Evolutionary conservation across 2,888 invertebrate species (phyloP).

Genomic region (Lasioglossum oenotherae): DNA sequence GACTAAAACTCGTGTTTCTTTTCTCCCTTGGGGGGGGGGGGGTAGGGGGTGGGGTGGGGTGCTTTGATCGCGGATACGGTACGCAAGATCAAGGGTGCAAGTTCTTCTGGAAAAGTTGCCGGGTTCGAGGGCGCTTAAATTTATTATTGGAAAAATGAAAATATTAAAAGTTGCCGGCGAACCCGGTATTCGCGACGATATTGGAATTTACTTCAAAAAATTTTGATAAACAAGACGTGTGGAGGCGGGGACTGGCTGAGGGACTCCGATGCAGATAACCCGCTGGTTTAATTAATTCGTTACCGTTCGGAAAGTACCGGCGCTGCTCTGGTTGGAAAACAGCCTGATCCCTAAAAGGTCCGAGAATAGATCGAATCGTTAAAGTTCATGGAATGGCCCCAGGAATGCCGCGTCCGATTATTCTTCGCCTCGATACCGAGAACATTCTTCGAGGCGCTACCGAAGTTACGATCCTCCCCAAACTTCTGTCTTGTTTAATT

Average conservation of each 20-base stretch:
- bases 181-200: conserved; percentile 33
- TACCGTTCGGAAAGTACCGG: conserved; percentile 41
- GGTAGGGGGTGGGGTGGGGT: not conserved
- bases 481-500: conserved; percentile 19
- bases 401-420: conserved; percentile 47
- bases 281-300: conserved; percentile 63
- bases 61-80: conserved; percentile 21
- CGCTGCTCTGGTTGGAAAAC: conserved; percentile 10
- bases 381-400: conserved; percentile 38
- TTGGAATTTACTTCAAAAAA: conserved; percentile 39
- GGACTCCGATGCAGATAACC: conserved; percentile 14
- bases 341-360: conserved; percentile 26
- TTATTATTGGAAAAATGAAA: conserved; percentile 45
- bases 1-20: conserved; percentile 26
- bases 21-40: not conserved
- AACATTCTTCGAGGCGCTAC: conserved; percentile 23
- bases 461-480: conserved; percentile 24
- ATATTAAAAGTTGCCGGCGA: conserved; percentile 48
- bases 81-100: conserved; percentile 20
- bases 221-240: conserved; percentile 15
- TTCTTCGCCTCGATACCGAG: conserved; percentile 30
- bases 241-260: not conserved
- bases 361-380: conserved; percentile 26
- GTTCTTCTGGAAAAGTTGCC: conserved; percentile 27
- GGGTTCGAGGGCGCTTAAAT: conserved; percentile 30